Evolutionary conservation across 2,113 vertebrate species (phyloP).

Genomic region (Colinus virginianus): DNA sequence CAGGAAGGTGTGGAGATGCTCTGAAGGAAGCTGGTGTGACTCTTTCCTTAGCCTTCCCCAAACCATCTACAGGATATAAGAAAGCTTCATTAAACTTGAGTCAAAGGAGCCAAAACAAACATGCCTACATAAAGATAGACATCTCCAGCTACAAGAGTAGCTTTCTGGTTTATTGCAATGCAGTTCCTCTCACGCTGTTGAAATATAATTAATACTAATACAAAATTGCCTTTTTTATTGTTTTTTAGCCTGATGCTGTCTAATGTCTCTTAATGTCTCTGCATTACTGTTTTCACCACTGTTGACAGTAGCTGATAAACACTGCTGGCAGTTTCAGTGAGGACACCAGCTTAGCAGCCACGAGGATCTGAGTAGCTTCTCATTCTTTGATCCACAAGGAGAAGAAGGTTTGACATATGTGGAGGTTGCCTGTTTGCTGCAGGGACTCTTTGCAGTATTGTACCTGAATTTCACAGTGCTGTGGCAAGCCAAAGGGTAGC

Average conservation of each 20-base stretch:
- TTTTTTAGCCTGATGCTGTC: neutral
- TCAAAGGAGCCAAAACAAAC: slow-evolving; percentile 28
- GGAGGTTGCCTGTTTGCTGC: neutral
- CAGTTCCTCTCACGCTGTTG: neutral
- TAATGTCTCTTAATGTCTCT: neutral
- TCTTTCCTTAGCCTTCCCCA: slow-evolving; percentile 46
- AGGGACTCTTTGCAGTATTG: neutral
- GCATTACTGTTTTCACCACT: accelerated
- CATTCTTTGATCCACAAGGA: neutral
- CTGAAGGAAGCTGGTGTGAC: neutral
- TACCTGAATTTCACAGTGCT: neutral
- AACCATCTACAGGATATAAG: neutral
- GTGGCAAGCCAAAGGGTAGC: neutral
- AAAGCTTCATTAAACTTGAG: neutral
- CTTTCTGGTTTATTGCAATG: neutral
- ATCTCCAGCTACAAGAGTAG: neutral
- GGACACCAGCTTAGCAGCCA: neutral
- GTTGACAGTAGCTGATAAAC: neutral
- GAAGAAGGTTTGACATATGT: neutral
- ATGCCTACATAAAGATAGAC: neutral
- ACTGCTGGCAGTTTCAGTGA: neutral
- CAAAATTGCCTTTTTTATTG: neutral
- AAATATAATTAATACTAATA: neutral
- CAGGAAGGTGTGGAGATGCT: neutral
- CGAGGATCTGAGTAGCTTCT: neutral